Evolutionary conservation across 1,140 invertebrate species (phyloP), one percentile per base, ranked within the genome.

Genomic region (Zophobas morio): DNA sequence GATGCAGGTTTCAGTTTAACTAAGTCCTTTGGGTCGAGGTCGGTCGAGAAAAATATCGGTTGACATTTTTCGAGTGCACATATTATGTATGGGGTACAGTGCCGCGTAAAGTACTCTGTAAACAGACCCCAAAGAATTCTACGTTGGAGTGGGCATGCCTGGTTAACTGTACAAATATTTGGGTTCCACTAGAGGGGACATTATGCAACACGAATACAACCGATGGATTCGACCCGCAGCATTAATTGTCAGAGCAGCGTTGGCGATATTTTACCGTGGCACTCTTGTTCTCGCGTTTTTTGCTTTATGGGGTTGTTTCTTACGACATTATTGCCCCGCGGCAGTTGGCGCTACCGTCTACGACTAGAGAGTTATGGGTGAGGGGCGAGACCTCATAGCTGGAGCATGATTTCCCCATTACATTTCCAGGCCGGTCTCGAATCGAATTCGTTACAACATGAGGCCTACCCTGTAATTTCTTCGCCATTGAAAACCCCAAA

Each of bases 31-130:
- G n/a, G 60, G 39, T 42, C 60, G 60, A 63, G 57, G 57, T 63
- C 57, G 57, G 8, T 39, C 33, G 57, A 66, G 60, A 66, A 42
- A 66, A 66, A 66, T 66, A 66, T 66, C 60, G 60, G 60, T 42
- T 66, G 60, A 66, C 60, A 66, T 66, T 66, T 66, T 66, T 66
- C 60, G 60, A 66, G 60, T 66, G 60, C 60, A 66, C 60, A 66
- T 66, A 66, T 66, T 66, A 66, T 66, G 60, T 66, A 66, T 42
- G 60, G 39, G 60, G 60, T 66, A 66, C 60, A 66, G 60, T 42
- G 8, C 60, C 60, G 60, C 6, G 36, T 63, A 63, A 63, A 63
- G 60, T 66, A 66, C 60, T 42, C 8, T n/a, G 60, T 47, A 66
- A 66, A 66, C 60, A 66, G 39, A 66, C 60, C 60, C 60, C 39